A percentile compares a stretch with the other conserved stretches of the same genome.
phyloP scores from a whole-genome alignment of 2,888 invertebrate species.

The Adelphocoris suturalis region DNA sequence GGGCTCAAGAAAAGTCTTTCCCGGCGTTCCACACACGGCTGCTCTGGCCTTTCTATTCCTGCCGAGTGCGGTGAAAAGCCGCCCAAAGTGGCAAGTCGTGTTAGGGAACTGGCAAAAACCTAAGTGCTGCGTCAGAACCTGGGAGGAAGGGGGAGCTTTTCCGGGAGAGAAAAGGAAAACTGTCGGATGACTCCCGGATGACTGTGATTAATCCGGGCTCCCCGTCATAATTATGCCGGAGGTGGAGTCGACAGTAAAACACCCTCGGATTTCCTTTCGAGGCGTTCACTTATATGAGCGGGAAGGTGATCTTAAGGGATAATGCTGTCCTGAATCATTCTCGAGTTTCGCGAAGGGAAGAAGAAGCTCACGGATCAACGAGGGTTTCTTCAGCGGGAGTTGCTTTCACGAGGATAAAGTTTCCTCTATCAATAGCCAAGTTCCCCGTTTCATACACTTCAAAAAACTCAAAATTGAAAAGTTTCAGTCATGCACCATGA shows the following conservation, averaged over 20 bases:
- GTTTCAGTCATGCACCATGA: too few species aligned
- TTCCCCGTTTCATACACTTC: too few species aligned
- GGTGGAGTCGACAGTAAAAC: conserved; percentile 43
- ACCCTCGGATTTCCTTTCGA: conserved; percentile 20
- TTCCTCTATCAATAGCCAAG: too few species aligned
- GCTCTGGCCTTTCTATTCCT: conserved; percentile 39
- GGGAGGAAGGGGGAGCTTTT: background rate
- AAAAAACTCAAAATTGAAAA: too few species aligned
- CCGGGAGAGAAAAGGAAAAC: conserved; percentile 8
- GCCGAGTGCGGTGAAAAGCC: conserved; percentile 44
- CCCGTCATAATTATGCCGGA: conserved; percentile 49
- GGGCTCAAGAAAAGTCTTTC: conserved; percentile 36
- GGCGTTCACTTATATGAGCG: background rate
- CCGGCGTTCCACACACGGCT: background rate
- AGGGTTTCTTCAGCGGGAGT: too few species aligned
- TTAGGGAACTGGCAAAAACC: conserved; percentile 59
- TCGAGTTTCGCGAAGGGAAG: too few species aligned
- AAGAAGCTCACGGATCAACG: too few species aligned
- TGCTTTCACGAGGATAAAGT: too few species aligned
- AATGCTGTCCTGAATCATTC: background rate
- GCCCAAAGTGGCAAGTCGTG: conserved; percentile 67
- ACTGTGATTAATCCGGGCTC: conserved; percentile 43
- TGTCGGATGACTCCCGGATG: background rate
- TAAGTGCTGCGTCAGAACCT: conserved; percentile 61
- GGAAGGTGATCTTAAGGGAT: background rate